A percentile compares a stretch with the other conserved stretches of the same genome.
phyloP scores from a whole-genome alignment of 1,140 invertebrate species.

The Maniola jurtina region DNA sequence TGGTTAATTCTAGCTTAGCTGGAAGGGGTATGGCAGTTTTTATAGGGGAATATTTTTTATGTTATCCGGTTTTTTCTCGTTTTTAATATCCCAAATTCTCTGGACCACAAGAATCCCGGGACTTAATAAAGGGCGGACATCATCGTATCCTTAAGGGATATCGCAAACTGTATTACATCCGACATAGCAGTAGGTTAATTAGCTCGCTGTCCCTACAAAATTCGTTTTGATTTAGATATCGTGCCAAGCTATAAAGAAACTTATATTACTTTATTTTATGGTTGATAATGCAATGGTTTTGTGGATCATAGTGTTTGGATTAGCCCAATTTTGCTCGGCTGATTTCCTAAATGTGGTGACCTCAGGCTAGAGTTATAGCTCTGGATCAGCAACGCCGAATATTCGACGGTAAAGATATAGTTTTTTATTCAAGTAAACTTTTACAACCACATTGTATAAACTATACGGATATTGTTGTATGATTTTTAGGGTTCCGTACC shows the following conservation, averaged over 20 bases:
- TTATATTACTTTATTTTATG: conserved; percentile 18
- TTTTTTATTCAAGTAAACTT: too few species aligned
- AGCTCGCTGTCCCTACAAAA: conserved; percentile 36
- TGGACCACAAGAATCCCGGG: conserved; percentile 28
- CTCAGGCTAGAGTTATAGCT: conserved; percentile 21
- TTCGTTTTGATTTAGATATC: conserved; percentile 30
- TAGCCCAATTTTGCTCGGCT: conserved; percentile 35
- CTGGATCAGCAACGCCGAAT: not conserved
- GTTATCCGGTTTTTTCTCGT: not conserved
- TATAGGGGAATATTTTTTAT: too few species aligned
- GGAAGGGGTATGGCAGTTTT: too few species aligned
- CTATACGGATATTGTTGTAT: too few species aligned
- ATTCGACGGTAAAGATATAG: not conserved
- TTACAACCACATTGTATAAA: too few species aligned
- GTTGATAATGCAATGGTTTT: conserved; percentile 17
- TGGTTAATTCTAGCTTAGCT: too few species aligned
- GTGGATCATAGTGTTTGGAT: conserved; percentile 29
- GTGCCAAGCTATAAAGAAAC: conserved; percentile 9
- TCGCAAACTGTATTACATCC: conserved; percentile 39
- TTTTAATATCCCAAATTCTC: not conserved
- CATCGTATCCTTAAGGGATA: conserved; percentile 37
- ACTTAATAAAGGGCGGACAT: conserved; percentile 34
- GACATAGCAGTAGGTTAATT: conserved; percentile 42
- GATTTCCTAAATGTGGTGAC: conserved; percentile 26
- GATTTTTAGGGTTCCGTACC: too few species aligned